phyloP scores from a whole-genome alignment of 53 echinoderm and acorn worm genomes.

The Echinarachnius parma region DNA sequence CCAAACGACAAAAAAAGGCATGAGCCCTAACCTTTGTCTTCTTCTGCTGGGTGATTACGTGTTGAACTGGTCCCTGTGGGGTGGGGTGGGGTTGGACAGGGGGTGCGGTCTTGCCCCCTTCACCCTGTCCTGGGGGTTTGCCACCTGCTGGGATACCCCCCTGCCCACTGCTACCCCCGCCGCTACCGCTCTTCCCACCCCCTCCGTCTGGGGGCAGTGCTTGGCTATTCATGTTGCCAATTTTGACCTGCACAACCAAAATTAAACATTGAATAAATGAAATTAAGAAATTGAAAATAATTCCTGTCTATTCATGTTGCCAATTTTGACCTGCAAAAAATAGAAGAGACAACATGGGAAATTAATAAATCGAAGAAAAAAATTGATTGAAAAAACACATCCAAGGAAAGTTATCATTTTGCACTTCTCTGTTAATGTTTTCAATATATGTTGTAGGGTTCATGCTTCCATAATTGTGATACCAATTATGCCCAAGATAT shows the following conservation, averaged over 20 bases:
- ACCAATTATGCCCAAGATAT: too few species aligned
- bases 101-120: neutral
- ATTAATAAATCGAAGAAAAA: too few species aligned
- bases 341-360: neutral
- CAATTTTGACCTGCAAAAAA: slow-evolving; percentile 29
- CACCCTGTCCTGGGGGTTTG: neutral
- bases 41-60: slow-evolving; percentile 9
- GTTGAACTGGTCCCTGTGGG: neutral
- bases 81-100: neutral
- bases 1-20: too few species aligned
- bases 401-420: too few species aligned
- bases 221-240: slow-evolving; percentile 63
- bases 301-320: too few species aligned
- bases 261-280: neutral
- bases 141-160: neutral
- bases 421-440: too few species aligned
- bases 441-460: too few species aligned
- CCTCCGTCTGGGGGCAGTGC: slow-evolving; percentile 47
- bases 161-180: neutral
- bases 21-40: too few species aligned
- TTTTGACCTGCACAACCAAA: slow-evolving; percentile 33
- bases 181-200: slow-evolving; percentile 14
- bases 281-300: too few species aligned
- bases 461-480: too few species aligned
- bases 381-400: too few species aligned